These are phyloP conservation scores for Craseonycteris thonglongyai DNA, from an alignment of 2,113 vertebrate species.

Conservation along the genomic window DNA sequence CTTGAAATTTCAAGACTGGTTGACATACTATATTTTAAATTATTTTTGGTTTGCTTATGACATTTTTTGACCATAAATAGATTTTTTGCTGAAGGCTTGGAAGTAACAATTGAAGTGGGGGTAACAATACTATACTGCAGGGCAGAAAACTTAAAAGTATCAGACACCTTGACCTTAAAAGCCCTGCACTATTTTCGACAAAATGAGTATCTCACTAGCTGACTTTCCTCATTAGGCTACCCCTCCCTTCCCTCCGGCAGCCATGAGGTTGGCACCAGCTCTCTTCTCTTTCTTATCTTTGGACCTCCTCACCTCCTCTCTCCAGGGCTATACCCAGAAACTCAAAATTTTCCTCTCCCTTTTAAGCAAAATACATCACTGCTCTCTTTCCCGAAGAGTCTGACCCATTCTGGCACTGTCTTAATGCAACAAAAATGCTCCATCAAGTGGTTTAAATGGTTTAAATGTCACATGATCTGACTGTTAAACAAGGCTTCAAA, in stretches of 20 bases:
- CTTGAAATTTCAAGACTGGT: conserved; percentile 13
- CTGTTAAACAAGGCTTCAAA: background rate
- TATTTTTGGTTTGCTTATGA: background rate
- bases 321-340: background rate
- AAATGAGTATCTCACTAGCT: background rate
- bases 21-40: background rate
- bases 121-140: background rate
- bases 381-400: background rate
- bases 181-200: background rate
- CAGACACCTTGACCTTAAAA: background rate
- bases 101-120: background rate
- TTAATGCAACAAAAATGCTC: background rate
- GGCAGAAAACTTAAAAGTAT: background rate
- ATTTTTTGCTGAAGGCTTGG: background rate
- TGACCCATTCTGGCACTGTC: background rate
- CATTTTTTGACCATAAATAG: background rate
- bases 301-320: background rate
- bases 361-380: background rate
- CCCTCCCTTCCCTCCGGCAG: background rate
- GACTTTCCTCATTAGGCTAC: background rate
- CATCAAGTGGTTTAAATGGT: background rate
- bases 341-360: background rate
- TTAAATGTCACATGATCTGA: background rate
- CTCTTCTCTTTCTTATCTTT: background rate
- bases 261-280: background rate